Evolutionary conservation across 2,888 invertebrate species (phyloP).

Genomic region (Tupiocoris notatus): DNA sequence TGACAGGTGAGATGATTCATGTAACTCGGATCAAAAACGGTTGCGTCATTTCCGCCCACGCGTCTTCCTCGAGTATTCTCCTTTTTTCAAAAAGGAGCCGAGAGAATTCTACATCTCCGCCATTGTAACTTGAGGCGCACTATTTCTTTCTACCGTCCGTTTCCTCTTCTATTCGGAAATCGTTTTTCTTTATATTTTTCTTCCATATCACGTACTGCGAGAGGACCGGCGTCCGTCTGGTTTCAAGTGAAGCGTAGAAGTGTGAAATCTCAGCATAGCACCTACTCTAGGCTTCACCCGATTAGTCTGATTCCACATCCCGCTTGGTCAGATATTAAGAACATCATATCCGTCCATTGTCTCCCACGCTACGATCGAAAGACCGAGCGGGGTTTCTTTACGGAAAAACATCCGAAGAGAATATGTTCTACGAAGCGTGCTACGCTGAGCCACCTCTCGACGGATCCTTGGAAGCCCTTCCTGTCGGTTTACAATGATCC

Average conservation of each 20-base stretch:
- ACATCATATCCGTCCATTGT: conserved; percentile 40
- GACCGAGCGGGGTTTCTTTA: neutral
- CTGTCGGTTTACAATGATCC: too few relatives aligned
- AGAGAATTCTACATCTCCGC: neutral
- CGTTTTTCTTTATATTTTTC: neutral
- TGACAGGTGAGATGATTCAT: neutral
- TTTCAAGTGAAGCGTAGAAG: conserved; percentile 25
- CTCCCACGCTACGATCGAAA: conserved; percentile 14
- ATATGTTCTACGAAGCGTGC: conserved; percentile 34
- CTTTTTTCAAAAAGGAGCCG: neutral
- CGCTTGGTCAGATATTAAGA: conserved; percentile 35
- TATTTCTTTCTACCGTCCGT: neutral
- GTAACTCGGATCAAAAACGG: neutral
- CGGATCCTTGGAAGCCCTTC: neutral
- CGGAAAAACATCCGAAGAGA: conserved; percentile 29
- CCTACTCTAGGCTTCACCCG: conserved; percentile 1
- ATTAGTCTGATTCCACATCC: conserved; percentile 32
- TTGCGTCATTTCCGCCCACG: neutral
- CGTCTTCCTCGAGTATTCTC: neutral
- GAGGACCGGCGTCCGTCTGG: neutral
- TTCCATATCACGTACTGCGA: neutral
- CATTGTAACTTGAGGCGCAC: neutral
- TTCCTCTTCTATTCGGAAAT: neutral
- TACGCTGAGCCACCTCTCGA: neutral
- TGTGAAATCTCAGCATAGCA: conserved; percentile 13